Evolutionary conservation across 2,113 vertebrate species (phyloP), one percentile per base, ranked within the genome.

Genomic region (Coptodon bakossiorum): DNA sequence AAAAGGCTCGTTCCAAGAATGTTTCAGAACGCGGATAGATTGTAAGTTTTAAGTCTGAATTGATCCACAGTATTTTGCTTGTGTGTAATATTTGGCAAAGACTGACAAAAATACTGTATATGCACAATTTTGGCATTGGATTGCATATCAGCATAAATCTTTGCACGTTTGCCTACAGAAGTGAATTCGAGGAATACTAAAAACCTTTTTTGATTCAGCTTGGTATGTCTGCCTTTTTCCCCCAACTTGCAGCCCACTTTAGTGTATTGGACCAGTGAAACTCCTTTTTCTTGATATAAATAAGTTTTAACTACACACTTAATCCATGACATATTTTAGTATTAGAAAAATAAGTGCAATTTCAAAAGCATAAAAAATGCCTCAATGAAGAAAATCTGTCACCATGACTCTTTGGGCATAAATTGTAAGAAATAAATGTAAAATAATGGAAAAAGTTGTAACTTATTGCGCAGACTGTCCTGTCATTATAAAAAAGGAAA

Each of bases 1-100:
- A 87, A 91, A 91, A 86, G 52, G 80, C 81, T 81, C 84, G 36
- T 87, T 89, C 8, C 76, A 81, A 50, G 14, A 52, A 40, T 17
- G 52, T 91, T 57, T 92, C 27, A 61, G 59, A 84, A 27, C 7
- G 6, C 63, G 24, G 48, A 40, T 16, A 31, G 22, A 80, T 29
- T 13, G 50, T 38, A 14, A 53, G 8, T 34, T 66, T 66, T 16
- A 12, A 48, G 6, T 38, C 31, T 76, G 6, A 38, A 57, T 40
- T 38, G 27, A 89, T 19, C 6, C 9, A 31, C 17, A 16, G 3
- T 40, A 38, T 66, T 52, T 68, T 68, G 53, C 45, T 50, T 50
- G 24, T 16, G n/a, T 71, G 38, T 50, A 76, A 11, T 50, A 7
- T 50, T 50, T 29, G 14, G 14, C 14, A 31, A 50, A 76, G 6